These are phyloP conservation scores for Pseudococcus jackbeardsleyi DNA, from an alignment of 2,888 invertebrate genomes.

Conservation along the genomic window DNA sequence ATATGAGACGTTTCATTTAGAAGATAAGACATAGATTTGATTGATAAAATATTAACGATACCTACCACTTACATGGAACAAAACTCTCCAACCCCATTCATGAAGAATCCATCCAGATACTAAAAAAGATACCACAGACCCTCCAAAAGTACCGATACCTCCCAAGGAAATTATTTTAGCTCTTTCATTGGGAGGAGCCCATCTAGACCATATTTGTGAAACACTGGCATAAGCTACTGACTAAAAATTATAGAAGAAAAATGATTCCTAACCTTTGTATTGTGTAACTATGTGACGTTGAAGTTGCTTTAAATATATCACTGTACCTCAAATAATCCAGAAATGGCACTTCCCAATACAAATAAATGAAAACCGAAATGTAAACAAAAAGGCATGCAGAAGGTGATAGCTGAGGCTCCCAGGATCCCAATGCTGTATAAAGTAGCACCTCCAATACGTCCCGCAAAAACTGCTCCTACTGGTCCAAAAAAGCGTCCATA, in stretches of 20 bases:
- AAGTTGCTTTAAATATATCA: too few relatives aligned
- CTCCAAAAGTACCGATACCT: background rate
- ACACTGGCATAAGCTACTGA: conserved; percentile 9
- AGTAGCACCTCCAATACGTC: conserved; percentile 20
- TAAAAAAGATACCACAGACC: background rate
- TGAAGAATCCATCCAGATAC: conserved; percentile 20
- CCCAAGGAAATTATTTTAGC: conserved; percentile 7
- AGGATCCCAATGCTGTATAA: conserved; percentile 3
- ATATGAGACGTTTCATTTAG: background rate
- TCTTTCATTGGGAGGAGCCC: conserved; percentile 5
- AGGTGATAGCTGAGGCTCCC: background rate
- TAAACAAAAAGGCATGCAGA: conserved; percentile 33
- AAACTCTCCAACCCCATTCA: conserved; percentile 2
- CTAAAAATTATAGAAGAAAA: background rate
- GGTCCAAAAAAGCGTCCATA: conserved; percentile 3
- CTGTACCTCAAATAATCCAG: conserved; percentile 50
- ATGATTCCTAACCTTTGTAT: background rate
- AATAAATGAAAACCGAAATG: conserved; percentile 7
- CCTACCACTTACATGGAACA: conserved; percentile 16
- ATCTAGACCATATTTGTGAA: conserved; percentile 29
- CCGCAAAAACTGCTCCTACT: conserved; percentile 9
- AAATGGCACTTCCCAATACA: background rate
- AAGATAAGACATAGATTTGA: too few relatives aligned
- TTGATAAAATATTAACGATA: too few relatives aligned
- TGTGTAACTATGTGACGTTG: too few relatives aligned